Evolutionary conservation across 2,113 vertebrate genomes (phyloP).

Genomic region (Mellivora capensis): DNA sequence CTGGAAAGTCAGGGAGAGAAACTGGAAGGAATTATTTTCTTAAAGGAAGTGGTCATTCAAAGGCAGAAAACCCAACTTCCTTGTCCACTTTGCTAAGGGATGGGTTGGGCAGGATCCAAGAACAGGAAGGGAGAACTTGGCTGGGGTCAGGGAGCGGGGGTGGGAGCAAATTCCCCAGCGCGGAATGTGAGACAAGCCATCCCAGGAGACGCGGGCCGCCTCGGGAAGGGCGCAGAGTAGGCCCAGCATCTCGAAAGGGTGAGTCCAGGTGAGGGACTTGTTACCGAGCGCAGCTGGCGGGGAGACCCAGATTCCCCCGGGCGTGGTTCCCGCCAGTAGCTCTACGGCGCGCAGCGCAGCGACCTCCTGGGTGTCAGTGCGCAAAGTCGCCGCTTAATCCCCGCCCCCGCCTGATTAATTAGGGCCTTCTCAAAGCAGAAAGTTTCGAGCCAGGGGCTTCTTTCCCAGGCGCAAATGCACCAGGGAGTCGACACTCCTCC

Average conservation of each 20-base stretch:
- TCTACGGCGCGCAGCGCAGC: background rate
- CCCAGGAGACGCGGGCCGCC: background rate
- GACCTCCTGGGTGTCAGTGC: constrained; percentile 40
- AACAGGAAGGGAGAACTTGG: background rate
- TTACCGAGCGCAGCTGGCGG: background rate
- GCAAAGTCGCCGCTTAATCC: constrained; percentile 55
- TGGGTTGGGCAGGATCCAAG: background rate
- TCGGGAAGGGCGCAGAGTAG: background rate
- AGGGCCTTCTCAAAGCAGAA: background rate
- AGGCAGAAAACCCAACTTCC: constrained; percentile 37
- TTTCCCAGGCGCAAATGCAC: constrained; percentile 36
- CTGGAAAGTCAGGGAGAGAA: background rate
- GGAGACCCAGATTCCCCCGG: background rate
- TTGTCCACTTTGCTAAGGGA: background rate
- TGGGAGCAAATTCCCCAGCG: background rate
- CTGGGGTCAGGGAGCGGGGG: background rate
- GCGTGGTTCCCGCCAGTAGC: background rate
- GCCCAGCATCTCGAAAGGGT: background rate
- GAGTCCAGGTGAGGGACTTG: constrained; percentile 47
- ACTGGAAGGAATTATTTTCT: background rate
- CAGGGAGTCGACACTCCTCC: background rate
- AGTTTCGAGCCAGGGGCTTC: constrained; percentile 25
- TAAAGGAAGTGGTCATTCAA: background rate
- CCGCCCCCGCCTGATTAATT: background rate
- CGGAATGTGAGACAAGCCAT: background rate